These are phyloP conservation scores for Cloeon dipterum DNA, from an alignment of 2,888 invertebrate species.

Conservation along the genomic window DNA sequence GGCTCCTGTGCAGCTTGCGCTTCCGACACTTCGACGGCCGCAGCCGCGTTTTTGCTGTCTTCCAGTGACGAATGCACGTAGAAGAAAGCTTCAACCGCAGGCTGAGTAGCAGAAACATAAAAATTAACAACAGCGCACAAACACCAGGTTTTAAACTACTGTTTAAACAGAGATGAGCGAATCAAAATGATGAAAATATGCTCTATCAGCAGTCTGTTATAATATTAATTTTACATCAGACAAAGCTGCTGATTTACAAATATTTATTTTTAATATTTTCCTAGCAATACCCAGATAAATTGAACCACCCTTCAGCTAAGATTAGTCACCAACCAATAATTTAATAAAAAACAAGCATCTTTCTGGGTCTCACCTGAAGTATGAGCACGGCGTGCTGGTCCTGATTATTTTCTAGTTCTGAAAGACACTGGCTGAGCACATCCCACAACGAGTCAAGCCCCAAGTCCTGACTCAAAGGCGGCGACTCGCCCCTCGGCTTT, in stretches of 20 bases:
- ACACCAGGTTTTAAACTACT: too few relatives aligned
- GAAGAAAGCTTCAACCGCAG: conserved; percentile 80
- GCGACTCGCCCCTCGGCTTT: too few relatives aligned
- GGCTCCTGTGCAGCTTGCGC: too few relatives aligned
- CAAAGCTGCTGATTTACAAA: too few relatives aligned
- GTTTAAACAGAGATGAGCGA: too few relatives aligned
- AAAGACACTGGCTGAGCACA: conserved; percentile 50
- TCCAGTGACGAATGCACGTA: conserved; percentile 52
- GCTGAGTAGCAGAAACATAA: conserved; percentile 25
- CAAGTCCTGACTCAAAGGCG: conserved; percentile 44
- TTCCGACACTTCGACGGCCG: conserved; percentile 6
- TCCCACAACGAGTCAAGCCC: conserved; percentile 52
- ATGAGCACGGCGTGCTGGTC: conserved; percentile 75
- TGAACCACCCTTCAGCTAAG: too few relatives aligned
- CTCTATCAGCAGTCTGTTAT: not conserved
- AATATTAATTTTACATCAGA: not conserved
- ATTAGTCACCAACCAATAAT: too few relatives aligned
- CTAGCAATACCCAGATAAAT: too few relatives aligned
- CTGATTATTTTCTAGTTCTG: conserved; percentile 55
- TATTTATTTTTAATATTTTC: too few relatives aligned
- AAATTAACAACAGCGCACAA: too few relatives aligned
- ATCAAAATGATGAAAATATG: not conserved
- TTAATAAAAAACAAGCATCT: too few relatives aligned
- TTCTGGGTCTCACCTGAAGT: conserved; percentile 29
- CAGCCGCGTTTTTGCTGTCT: conserved; percentile 13